A percentile compares a stretch with the other conserved stretches of the same genome.
Evolutionary conservation across 2,888 invertebrate genomes (phyloP).

Genomic region (Suillia variegata): DNA sequence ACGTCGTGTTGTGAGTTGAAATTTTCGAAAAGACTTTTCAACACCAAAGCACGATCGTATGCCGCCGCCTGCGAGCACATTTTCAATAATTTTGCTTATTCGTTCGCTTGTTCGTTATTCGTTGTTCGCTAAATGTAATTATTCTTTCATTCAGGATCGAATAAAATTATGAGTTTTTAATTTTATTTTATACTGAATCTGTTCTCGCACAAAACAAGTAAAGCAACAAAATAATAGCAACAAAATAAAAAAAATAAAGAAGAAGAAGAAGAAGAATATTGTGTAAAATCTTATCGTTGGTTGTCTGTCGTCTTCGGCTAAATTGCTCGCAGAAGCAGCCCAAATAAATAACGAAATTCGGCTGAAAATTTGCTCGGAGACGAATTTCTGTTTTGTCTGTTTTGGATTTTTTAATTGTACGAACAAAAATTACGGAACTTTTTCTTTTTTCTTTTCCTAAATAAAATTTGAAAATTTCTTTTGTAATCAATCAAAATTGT

Average conservation of each 20-base stretch:
- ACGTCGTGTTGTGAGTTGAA: no score
- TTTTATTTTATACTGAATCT: slow-evolving; percentile 10
- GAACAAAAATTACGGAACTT: neutral
- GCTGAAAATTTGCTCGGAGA: slow-evolving; percentile 13
- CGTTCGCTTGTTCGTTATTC: neutral
- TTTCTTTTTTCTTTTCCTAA: neutral
- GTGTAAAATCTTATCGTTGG: neutral
- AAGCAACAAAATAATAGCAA: neutral
- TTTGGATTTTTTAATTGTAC: slow-evolving; percentile 20
- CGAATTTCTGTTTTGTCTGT: slow-evolving; percentile 24
- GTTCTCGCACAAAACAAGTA: slow-evolving; percentile 7
- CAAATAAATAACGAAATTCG: slow-evolving; percentile 15
- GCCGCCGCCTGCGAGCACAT: slow-evolving; percentile 13
- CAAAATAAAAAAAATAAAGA: neutral
- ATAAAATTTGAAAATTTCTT: neutral
- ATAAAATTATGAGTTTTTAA: slow-evolving; percentile 12
- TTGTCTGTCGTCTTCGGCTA: slow-evolving; percentile 25
- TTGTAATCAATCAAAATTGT: no score
- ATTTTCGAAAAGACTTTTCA: slow-evolving; percentile 12
- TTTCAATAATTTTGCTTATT: slow-evolving; percentile 17
- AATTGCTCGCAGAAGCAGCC: neutral
- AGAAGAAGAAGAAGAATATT: neutral
- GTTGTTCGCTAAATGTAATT: slow-evolving; percentile 10
- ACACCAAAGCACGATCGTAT: slow-evolving; percentile 12
- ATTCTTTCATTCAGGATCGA: slow-evolving; percentile 15